phyloP scores from a whole-genome alignment of 2,888 invertebrate species.

The Arctia plantaginis region DNA sequence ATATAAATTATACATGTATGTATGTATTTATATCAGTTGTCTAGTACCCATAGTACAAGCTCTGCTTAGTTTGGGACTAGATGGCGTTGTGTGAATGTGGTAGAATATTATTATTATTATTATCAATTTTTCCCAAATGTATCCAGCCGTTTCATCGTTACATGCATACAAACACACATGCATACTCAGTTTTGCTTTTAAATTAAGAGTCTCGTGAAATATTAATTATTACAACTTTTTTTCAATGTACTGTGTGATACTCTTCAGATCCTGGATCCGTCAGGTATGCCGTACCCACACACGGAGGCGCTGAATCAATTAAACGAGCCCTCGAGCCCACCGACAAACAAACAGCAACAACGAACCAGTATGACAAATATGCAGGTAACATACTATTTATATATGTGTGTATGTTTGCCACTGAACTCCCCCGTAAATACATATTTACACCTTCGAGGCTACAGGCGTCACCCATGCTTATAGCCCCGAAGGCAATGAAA shows the following conservation, averaged over 20 bases:
- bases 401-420: too few species aligned
- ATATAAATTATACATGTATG: too few species aligned
- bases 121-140: neutral
- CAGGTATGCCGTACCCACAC: conserved; percentile 72
- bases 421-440: too few species aligned
- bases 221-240: neutral
- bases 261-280: conserved; percentile 70
- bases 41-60: too few species aligned
- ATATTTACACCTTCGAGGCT: too few species aligned
- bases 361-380: conserved; percentile 78
- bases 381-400: conserved; percentile 63
- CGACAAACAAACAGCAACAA: conserved; percentile 66
- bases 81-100: too few species aligned
- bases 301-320: conserved; percentile 69
- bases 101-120: too few species aligned
- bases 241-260: neutral
- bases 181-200: neutral
- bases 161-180: neutral
- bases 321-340: conserved; percentile 74
- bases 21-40: too few species aligned
- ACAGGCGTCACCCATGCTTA: too few species aligned
- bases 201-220: neutral
- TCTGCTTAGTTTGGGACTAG: too few species aligned
- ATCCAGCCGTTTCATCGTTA: neutral
- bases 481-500: too few species aligned